Base-by-base conservation (phyloP, 2,888 invertebrate genomes). In the Heliconius erato region DNA sequence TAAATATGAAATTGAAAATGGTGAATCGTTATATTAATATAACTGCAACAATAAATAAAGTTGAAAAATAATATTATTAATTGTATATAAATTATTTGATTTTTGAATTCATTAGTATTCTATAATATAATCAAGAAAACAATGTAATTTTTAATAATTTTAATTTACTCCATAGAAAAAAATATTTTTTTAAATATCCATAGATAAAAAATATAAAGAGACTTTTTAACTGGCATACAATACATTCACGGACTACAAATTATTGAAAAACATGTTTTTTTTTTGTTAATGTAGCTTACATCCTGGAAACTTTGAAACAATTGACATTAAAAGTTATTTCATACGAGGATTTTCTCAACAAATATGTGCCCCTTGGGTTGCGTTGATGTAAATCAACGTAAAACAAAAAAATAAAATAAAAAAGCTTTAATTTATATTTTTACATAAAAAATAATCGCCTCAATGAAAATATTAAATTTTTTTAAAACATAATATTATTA, bases 251-350 rank as follows among this genome's bases (percentile, higher is more conserved):
- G 71, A 26, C 14, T n/a, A 23, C 23, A 26, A 26, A 72, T 72
- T 0, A 44, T 40, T 71, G 6, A 1, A n/a, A 40, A 44, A 16
- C 2, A 9, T n/a, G n/a, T 2, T n/a, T n/a, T 63, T n/a, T 54
- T 54, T 19, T 19, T 19, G 19, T 54, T 63, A 63, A 11, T 63
- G n/a, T 3, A 12, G 11, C n/a, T n/a, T 16, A 49, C 7, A 63
- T 9, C 40, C 9, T 9, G n/a, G 63, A 35, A n/a, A 63, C 35
- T 63, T 59, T 76, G 11, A 76, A 35, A 35, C 59, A 76, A 76
- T 59, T 63, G 35, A 35, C n/a, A 59, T 76, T 76, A 59, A 76
- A 63, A 76, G 59, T 76, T 16, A 26, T 76, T 76, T 76, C n/a
- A 76, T 63, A 35, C 5, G 59, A 32, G 11, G 12, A 14, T 59